Evolutionary conservation across 1,140 invertebrate genomes (phyloP), one percentile per base, ranked within the genome.

Genomic region (Proales similis): DNA sequence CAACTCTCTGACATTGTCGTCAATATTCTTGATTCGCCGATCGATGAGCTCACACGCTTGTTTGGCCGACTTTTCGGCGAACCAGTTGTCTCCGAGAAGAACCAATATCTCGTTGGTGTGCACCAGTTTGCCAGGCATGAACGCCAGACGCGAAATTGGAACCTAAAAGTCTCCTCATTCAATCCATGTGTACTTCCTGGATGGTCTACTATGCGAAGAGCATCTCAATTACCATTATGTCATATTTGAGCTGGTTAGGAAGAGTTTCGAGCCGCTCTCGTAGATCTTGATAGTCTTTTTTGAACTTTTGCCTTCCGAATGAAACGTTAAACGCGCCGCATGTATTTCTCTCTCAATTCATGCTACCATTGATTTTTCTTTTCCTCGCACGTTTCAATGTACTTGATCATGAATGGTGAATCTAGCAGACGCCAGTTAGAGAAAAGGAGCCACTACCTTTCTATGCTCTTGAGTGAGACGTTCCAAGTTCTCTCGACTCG

Each of bases 31-130:
- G 26, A 84, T 78, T 71, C 83, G 78, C 27, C 83, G 75, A 36
- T 80, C 70, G 48, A 81, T 80, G 46, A 86, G 79, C 20, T 78
- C 79, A n/a, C 70, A 69, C 1, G 84, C 83, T 67, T 85, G 79
- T 64, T 79, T 77, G 4, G 82, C 78, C 36, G 82, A 83, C 45
- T 82, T 77, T 65, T 86, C 84, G 11, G 77, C 80, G 77, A 86
- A 86, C 72, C 82, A 85, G 64, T 82, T 82, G 65, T 84, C 82
- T 24, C 85, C 84, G 7, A 86, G 68, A 3, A 80, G 75, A 24
- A 83, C 81, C 36, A 83, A 68, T 17, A 86, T 78, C 74, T 86
- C 84, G 74, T 85, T 86, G 1, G 84, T 86, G 64, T 86, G 83
- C 17, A 80, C 77, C 26, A 86, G 68, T 67, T 81, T 78, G 22